These are phyloP conservation scores for Dynastes tityus DNA, from an alignment of 2,888 invertebrate genomes.

Conservation along the genomic window DNA sequence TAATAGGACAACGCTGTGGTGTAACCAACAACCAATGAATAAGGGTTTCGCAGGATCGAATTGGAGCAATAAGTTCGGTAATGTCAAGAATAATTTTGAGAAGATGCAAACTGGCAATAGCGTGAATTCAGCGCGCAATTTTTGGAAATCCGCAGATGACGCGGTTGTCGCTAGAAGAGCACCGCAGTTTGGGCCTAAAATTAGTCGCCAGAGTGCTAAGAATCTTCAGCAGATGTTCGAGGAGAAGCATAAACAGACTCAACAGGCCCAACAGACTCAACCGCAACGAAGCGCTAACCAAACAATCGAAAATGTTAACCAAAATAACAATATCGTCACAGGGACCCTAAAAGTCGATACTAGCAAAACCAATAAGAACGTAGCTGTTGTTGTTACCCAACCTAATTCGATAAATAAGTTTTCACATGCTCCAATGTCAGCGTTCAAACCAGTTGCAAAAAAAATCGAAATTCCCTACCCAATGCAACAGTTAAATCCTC, in stretches of 20 bases:
- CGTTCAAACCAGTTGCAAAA: slow-evolving; percentile 77
- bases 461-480: slow-evolving; percentile 65
- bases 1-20: slow-evolving; percentile 49
- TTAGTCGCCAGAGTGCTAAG: slow-evolving; percentile 65
- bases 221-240: slow-evolving; percentile 67
- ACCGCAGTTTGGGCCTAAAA: slow-evolving; percentile 67
- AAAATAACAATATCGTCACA: slow-evolving; percentile 66
- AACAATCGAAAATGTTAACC: slow-evolving; percentile 49
- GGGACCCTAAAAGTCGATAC: slow-evolving; percentile 69
- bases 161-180: slow-evolving; percentile 63
- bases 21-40: slow-evolving; percentile 42
- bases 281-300: no score
- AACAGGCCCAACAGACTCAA: no score
- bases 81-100: slow-evolving; percentile 88
- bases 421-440: slow-evolving; percentile 84
- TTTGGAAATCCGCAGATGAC: slow-evolving; percentile 78
- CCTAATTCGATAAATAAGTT: slow-evolving; percentile 81
- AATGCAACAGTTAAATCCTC: neutral
- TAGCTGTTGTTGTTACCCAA: slow-evolving; percentile 73
- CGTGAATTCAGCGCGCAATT: slow-evolving; percentile 74
- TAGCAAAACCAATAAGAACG: slow-evolving; percentile 61
- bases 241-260: slow-evolving; percentile 65
- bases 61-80: slow-evolving; percentile 88
- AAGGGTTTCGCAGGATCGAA: slow-evolving; percentile 30
- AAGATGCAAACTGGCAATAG: slow-evolving; percentile 71